Conservation (phyloP, 2,888 invertebrate species). For the Ochropleura plecta region DNA sequence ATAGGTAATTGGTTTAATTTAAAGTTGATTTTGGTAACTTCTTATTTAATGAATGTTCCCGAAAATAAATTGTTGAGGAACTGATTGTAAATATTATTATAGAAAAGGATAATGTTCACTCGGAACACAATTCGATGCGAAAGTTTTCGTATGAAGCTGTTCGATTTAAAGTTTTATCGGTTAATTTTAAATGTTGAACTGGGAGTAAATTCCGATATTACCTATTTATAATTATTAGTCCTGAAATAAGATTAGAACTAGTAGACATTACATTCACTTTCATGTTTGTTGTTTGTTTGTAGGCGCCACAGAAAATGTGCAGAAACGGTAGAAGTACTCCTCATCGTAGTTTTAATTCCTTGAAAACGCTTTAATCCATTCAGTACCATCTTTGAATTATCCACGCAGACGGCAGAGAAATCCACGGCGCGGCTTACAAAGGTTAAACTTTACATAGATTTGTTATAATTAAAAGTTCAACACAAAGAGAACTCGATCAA, state of each 20-base stretch:
- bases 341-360: conserved; percentile 26
- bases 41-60: conserved; percentile 26
- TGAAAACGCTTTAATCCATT: conserved; percentile 41
- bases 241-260: not conserved
- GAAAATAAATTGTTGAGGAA: not conserved
- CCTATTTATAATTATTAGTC: too few relatives aligned
- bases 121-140: conserved; percentile 1
- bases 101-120: conserved; percentile 2
- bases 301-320: not conserved
- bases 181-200: conserved; percentile 1
- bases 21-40: conserved; percentile 47
- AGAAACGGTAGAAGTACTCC: not conserved
- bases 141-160: conserved; percentile 12
- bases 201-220: not conserved
- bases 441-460: conserved; percentile 45
- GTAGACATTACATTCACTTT: too few relatives aligned
- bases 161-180: not conserved
- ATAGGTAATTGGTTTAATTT: conserved; percentile 68
- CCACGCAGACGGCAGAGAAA: conserved; percentile 23
- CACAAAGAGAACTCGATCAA: conserved; percentile 55
- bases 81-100: not conserved
- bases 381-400: conserved; percentile 23
- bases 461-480: conserved; percentile 58
- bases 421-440: conserved; percentile 32
- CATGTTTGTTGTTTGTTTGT: too few relatives aligned